phyloP scores from a whole-genome alignment of 2,888 invertebrate species.

The Salpingus planirostris region DNA sequence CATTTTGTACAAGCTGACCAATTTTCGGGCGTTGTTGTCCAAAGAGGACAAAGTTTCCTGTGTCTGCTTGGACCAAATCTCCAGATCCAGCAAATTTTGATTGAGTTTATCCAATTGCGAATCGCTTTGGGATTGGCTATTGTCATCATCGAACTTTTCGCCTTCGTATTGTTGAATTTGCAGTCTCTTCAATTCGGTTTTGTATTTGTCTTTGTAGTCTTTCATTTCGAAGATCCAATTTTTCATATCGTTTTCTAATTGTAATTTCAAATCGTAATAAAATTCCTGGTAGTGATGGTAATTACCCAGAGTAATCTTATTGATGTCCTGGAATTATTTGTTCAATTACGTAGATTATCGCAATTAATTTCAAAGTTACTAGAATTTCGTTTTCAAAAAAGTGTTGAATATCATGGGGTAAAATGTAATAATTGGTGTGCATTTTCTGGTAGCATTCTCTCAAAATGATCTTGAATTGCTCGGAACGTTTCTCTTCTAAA shows the following conservation, averaged over 20 bases:
- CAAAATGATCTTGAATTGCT: neutral
- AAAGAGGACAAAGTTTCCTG: constrained; percentile 18
- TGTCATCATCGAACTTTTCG: neutral
- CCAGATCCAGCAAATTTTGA: neutral
- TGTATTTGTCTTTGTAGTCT: constrained; percentile 9
- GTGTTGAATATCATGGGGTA: constrained; percentile 30
- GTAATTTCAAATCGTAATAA: constrained; percentile 21
- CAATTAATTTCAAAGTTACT: constrained; percentile 17
- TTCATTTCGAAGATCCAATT: constrained; percentile 20
- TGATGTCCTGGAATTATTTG: constrained; percentile 25
- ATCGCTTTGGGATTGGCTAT: too few relatives aligned
- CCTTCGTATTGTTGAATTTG: neutral
- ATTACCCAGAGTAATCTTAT: constrained; percentile 32
- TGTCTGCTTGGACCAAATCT: constrained; percentile 20
- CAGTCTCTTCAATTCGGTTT: neutral
- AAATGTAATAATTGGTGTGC: constrained; percentile 23
- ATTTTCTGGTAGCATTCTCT: constrained; percentile 12
- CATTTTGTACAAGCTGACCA: constrained; percentile 23
- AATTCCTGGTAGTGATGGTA: constrained; percentile 27
- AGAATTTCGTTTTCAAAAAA: constrained; percentile 31
- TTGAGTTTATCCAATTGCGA: neutral
- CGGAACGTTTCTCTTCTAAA: neutral
- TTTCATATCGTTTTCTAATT: constrained; percentile 25
- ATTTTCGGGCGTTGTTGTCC: constrained; percentile 22
- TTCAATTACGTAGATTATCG: neutral